These are phyloP conservation scores for Psilopsiagon aurifrons DNA, from an alignment of 2,113 vertebrate genomes.

Conservation along the genomic window DNA sequence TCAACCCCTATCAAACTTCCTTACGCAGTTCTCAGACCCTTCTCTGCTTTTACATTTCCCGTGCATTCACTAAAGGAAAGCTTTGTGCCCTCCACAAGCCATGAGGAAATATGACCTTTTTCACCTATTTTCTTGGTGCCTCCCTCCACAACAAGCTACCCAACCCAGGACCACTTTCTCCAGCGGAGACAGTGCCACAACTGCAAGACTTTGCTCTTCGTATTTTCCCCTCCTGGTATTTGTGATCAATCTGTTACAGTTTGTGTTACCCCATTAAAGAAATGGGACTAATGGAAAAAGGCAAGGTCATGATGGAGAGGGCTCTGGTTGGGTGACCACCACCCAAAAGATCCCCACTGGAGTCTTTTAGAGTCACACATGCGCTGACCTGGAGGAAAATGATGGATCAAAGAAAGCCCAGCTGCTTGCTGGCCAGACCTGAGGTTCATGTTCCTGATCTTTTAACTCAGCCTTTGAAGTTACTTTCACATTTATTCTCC, in stretches of 20 bases:
- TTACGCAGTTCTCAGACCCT: not conserved
- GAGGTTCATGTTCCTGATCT: not conserved
- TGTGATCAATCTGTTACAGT: not conserved
- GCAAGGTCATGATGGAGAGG: not conserved
- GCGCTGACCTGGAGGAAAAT: not conserved
- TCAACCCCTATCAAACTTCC: not conserved
- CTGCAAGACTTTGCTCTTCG: not conserved
- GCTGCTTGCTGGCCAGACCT: not conserved
- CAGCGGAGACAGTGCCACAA: not conserved
- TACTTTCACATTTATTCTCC: not conserved
- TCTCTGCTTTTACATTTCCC: conserved; percentile 32
- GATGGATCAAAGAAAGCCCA: not conserved
- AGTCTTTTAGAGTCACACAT: not conserved
- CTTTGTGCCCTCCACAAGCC: not conserved
- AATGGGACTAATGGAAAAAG: not conserved
- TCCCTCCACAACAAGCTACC: not conserved
- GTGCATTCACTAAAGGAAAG: conserved; percentile 6
- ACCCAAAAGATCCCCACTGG: not conserved
- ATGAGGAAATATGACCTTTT: not conserved
- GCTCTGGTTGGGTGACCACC: not conserved
- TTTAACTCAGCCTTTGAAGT: conserved; percentile 35
- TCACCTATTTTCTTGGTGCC: not conserved
- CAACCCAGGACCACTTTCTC: not conserved
- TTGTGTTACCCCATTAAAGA: not conserved
- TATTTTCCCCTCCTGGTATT: not conserved